Conservation (phyloP, 2,888 invertebrate genomes). For the Globia sparganii region DNA sequence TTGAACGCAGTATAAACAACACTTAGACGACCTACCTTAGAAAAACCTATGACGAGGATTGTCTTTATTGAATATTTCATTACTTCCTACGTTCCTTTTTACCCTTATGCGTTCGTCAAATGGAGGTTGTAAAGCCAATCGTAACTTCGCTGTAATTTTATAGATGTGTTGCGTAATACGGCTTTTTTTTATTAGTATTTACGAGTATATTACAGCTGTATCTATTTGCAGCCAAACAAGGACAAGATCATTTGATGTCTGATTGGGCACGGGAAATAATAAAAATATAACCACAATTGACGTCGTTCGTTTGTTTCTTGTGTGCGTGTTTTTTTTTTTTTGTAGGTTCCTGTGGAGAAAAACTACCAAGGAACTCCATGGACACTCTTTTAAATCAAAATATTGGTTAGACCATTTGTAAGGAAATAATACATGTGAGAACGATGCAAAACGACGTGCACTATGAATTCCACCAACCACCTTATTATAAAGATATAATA, state of each 20-base stretch:
- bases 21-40: slow-evolving; percentile 58
- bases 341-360: not conserved
- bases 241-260: slow-evolving; percentile 17
- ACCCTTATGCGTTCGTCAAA: slow-evolving; percentile 52
- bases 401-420: not conserved
- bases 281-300: slow-evolving; percentile 1
- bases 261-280: slow-evolving; percentile 22
- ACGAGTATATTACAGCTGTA: slow-evolving; percentile 34
- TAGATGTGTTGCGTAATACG: slow-evolving; percentile 47
- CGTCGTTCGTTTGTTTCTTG: not conserved
- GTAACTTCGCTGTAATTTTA: slow-evolving; percentile 50
- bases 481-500: not conserved
- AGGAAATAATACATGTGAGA: not conserved
- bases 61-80: slow-evolving; percentile 66
- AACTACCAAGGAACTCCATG: not conserved
- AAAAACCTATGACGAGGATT: slow-evolving; percentile 67
- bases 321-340: not conserved
- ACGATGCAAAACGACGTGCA: not conserved
- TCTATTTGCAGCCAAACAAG: slow-evolving; percentile 25
- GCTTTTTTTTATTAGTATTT: slow-evolving; percentile 57
- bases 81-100: slow-evolving; percentile 40
- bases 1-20: not conserved
- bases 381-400: not conserved
- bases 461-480: not conserved
- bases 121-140: slow-evolving; percentile 52